Base-by-base conservation (phyloP, 2,113 vertebrate genomes). In the Motacilla alba region DNA sequence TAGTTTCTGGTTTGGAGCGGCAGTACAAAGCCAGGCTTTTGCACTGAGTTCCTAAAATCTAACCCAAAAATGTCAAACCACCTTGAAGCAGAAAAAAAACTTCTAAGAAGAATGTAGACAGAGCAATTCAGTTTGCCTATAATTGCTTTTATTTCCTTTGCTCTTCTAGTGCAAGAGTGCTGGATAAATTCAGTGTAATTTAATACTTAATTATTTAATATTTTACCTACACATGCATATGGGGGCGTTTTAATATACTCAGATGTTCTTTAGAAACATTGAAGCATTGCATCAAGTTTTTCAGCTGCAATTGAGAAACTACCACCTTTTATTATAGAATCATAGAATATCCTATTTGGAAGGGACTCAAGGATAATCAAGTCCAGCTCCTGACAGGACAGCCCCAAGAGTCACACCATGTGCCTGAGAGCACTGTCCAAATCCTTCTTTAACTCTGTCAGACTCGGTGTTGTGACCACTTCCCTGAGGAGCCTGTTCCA, bases 61-160 rank as follows among this genome's bases (percentile, higher is more conserved):
- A 96, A 97, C 95, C 95, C 83, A 91, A 95, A 97, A 97, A 93
- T 50, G 90, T 97, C 96, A 96, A 78, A 88, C 83, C 80, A 73
- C 58, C 72, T 82, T 86, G 87, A 93, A 95, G 50, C 1, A 19
- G 46, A 52, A 92, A 94, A 95, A 96, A 88, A 41, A 49, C 70
- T 92, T 93, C 83, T 91, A 66, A 95, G 77, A 91, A 78, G 56
- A 92, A 87, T 3, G 2, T 33, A 91, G 63, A 72, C 37, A 63
- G 80, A 85, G 44, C 21, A 63, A 66, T 88, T 89, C 47, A 31
- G 33, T 77, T 97, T 91, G 16, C 47, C 47, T 83, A 27, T 91
- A 94, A 93, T 95, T 95, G 70, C 72, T 81, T 93, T 2, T 62
- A 37, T 90, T 93, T 94, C 68, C 18, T 59, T 95, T 89, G 70